Conservation (phyloP, 2,113 vertebrate genomes). For the Eublepharis macularius region DNA sequence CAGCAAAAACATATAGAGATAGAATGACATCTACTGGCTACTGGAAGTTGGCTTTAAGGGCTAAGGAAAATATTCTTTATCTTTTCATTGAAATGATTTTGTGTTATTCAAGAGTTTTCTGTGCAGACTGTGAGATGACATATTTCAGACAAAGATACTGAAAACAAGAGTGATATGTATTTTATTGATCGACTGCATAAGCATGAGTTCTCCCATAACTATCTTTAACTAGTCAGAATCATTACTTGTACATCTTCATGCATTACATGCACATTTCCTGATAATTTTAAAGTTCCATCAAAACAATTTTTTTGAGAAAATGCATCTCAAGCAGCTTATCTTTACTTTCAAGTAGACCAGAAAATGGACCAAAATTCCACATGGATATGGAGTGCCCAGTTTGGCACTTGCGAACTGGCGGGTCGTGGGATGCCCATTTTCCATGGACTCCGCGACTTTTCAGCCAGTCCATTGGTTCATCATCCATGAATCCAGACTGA, state of each 20-base stretch:
- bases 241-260: slow-evolving; percentile 10
- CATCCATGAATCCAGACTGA: no score
- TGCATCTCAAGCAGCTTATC: not conserved
- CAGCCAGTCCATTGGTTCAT: no score
- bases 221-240: slow-evolving; percentile 8
- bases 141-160: slow-evolving; percentile 9
- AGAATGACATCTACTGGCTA: slow-evolving; percentile 77
- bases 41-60: slow-evolving; percentile 25
- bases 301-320: not conserved
- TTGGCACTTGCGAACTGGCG: no score
- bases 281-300: not conserved
- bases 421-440: no score
- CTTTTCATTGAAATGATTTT: slow-evolving; percentile 31
- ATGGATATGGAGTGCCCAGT: no score
- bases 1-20: slow-evolving; percentile 50
- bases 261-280: not conserved
- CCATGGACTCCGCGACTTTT: no score
- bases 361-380: no score
- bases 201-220: slow-evolving; percentile 19
- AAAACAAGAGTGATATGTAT: slow-evolving; percentile 16
- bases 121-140: not conserved
- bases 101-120: slow-evolving; percentile 15
- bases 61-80: slow-evolving; percentile 9
- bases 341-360: not conserved
- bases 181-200: slow-evolving; percentile 30